Evolutionary conservation across 2,797 vertebrate species (phyloP), one percentile per base, ranked within the genome.

Genomic region (Myripristis jacobus): DNA sequence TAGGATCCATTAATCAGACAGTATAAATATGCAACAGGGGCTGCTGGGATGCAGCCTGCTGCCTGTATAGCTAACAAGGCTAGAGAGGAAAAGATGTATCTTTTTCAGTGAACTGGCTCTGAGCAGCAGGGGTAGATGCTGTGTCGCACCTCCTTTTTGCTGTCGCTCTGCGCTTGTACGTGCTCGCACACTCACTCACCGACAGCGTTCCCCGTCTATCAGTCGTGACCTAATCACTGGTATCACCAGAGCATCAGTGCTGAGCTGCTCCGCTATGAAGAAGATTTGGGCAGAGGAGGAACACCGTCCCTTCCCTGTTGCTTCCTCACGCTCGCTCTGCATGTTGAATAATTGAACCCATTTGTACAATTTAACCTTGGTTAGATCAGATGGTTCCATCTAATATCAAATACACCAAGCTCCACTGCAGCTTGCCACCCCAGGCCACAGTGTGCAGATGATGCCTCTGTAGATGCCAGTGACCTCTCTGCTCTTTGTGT

Each of bases 1-100:
- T 41, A 11, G 57, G 67, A 77, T 68, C 76, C 72, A 80, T 91
- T 85, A 90, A 89, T 91, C 84, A 87, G 74, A 73, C 62, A 72
- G 77, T 76, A 88, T 91, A 82, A 89, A 87, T 90, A 88, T 91
- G 87, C 80, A 89, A 64, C 75, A 73, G 77, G 75, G 72, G 70
- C 69, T 65, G 77, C 81, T 84, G 80, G 52, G 81, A 85, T 65
- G 70, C 57, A 76, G 87, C 79, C 79, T 62, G 79, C 82, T 79
- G 82, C 71, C 75, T 85, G 85, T 79, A 70, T 86, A 80, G 64
- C 73, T 87, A 84, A 88, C 84, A 81, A 83, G 84, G 59, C 81
- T 61, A 86, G 83, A 70, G 54, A 75, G 54, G 82, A 63, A 75
- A 55, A 44, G 51, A 79, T 75, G 34, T 51, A 60, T 86, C 63